Conservation (phyloP, 64 coral and sea anemone species). For the Pocillopora verrucosa region DNA sequence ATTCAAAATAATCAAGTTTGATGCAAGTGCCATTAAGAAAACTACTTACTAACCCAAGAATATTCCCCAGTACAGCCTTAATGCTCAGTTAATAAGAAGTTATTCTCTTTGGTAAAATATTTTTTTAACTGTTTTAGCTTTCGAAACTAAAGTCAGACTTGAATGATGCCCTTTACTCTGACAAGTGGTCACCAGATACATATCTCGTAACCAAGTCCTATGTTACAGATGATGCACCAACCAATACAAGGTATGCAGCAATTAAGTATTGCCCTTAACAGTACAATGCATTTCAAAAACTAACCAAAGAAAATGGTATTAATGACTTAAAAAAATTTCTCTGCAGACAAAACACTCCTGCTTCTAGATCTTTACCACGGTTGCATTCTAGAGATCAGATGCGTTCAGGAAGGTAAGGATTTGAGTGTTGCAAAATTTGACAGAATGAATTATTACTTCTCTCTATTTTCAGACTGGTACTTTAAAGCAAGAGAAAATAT, state of each 20-base stretch:
- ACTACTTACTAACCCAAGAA: too few species aligned
- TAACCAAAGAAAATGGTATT: not conserved
- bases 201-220: slow-evolving; percentile 66
- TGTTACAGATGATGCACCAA: slow-evolving; percentile 16
- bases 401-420: slow-evolving; percentile 17
- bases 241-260: slow-evolving; percentile 31
- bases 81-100: not conserved
- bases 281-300: not conserved
- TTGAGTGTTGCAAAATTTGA: not conserved
- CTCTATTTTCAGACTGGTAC: too few species aligned
- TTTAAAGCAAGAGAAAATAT: too few species aligned
- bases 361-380: slow-evolving; percentile 23
- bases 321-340: not conserved
- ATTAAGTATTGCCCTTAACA: too few species aligned
- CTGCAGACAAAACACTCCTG: slow-evolving; percentile 36
- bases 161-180: slow-evolving; percentile 66
- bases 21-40: too few species aligned
- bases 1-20: too few species aligned
- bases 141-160: slow-evolving; percentile 72
- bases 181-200: slow-evolving; percentile 56
- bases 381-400: slow-evolving; percentile 36
- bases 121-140: slow-evolving; percentile 10
- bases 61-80: too few species aligned
- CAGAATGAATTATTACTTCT: too few species aligned
- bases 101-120: not conserved